Evolutionary conservation across 2,888 invertebrate genomes (phyloP), one percentile per base, ranked within the genome.

Genomic region (Gryllus longicercus): DNA sequence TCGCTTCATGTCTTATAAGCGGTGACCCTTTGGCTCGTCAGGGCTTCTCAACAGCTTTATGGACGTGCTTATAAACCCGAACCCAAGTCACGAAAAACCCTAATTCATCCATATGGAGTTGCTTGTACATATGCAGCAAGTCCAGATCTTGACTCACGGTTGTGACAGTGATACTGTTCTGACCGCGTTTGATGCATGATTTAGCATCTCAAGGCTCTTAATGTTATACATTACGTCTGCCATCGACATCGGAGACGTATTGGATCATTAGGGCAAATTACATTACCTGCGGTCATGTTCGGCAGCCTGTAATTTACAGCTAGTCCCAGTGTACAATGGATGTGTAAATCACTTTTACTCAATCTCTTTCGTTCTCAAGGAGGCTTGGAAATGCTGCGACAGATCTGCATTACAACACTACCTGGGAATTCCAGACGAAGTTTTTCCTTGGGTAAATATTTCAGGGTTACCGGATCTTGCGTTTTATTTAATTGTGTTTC

Each of bases 71-170:
- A 63, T 63, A 63, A 63, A 63, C n/a, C 16, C 63, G 63, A 63
- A 63, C 14, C 8, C 63, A 63, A 63, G 63, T 63, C 63, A 63
- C 63, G 63, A 63, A 63, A 63, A 63, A 63, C 63, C 63, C 16
- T 63, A 63, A n/a, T 63, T 63, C 63, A 63, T 63, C 63, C 63
- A 63, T 63, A 63, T 63, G 63, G 63, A 63, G 63, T 63, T 63
- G 4, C 63, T 18, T 63, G 63, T 63, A 63, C 63, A 63, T 63
- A 63, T 63, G 63, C 63, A 63, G 63, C 63, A 18, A 63, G 63
- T 16, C 63, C n/a, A n/a, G 63, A 63, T 63, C n/a, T 63, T n/a
- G 63, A 10, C 63, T 63, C 16, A 10, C 63, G n/a, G 63, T 63
- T 63, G 63, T 63, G 63, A 63, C 63, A 63, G 63, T 63, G 63